Base-by-base conservation (phyloP, 2,888 invertebrate species). In the Diarsia mendica region DNA sequence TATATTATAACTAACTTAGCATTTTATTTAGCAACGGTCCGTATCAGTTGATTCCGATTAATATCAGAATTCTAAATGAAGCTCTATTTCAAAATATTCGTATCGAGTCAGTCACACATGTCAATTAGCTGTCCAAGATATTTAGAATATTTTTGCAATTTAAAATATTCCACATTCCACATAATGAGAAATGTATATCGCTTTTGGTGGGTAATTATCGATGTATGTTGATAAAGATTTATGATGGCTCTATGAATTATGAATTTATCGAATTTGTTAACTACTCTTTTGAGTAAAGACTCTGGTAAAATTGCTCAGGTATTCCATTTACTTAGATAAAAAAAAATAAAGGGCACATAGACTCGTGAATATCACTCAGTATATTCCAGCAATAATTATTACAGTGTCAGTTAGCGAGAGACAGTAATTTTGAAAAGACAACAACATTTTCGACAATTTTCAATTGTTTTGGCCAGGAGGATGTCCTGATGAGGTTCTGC, bases 21-120 rank as follows among this genome's bases (percentile, higher is more conserved):
- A 65, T 74, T 82, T 83, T 80, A 80, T 84, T 71, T 72, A 83
- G 82, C 65, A 69, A 74, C 71, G 67, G 71, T 77, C 71, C 82
- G 65, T 84, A 84, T 84, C 84, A 69, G 71, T 81, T 33, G 28
- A 70, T 76, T 77, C 81, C 77, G 77, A 81, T 84, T 74, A 81
- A 84, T 84, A 83, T 83, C 77, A 13, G 85, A 77, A 84, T 84
- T 71, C 64, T 67, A 67, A 81, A 84, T 72, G 61, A 81, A 81
- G 33, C 72, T 68, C 69, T 75, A 72, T 82, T 82, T 82, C 81
- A 63, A 75, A 82, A 82, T 65, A 33, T 53, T 75, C 33, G 51
- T 39, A 46, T 67, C 68, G 15, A 65, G 72, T 72, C 70, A 67
- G 72, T 70, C 72, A 65, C 72, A 84, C 39, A 67, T 80, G 84